A percentile compares a stretch with the other conserved stretches of the same genome.
Evolutionary conservation across 2,113 vertebrate genomes (phyloP).

Genomic region (Odocoileus hemionus): DNA sequence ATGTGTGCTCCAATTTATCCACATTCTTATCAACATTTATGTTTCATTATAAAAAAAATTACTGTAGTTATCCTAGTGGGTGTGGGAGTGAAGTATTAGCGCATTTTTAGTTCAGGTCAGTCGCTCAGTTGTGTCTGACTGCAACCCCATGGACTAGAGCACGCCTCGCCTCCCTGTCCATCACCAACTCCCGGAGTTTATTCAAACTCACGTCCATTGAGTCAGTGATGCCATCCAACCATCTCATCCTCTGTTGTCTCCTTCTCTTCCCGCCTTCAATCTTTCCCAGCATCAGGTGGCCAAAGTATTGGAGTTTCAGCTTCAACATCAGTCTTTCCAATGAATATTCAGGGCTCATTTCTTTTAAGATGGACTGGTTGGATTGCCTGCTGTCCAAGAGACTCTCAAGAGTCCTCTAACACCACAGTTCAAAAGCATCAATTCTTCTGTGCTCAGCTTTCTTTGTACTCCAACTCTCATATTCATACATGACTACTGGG

Average conservation of each 20-base stretch:
- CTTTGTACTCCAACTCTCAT: background rate
- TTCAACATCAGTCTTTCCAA: background rate
- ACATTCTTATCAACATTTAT: background rate
- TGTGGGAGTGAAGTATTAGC: background rate
- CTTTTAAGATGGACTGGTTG: background rate
- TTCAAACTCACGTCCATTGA: background rate
- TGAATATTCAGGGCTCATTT: background rate
- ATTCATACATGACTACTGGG: background rate
- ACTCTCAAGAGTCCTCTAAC: background rate
- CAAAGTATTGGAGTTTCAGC: background rate
- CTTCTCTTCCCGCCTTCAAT: background rate
- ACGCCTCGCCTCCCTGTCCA: background rate
- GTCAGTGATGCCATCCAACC: background rate
- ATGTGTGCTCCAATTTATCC: background rate
- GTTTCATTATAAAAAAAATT: background rate
- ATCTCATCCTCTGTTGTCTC: fast-evolving
- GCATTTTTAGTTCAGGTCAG: background rate
- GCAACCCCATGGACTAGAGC: background rate
- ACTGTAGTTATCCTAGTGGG: background rate
- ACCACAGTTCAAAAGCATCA: background rate
- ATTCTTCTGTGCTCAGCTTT: background rate
- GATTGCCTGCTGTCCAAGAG: background rate
- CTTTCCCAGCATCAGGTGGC: background rate
- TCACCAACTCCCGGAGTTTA: background rate
- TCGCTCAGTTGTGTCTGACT: background rate